These are phyloP conservation scores for Schizaphis graminum DNA, from an alignment of 2,888 invertebrate species.

Conservation along the genomic window DNA sequence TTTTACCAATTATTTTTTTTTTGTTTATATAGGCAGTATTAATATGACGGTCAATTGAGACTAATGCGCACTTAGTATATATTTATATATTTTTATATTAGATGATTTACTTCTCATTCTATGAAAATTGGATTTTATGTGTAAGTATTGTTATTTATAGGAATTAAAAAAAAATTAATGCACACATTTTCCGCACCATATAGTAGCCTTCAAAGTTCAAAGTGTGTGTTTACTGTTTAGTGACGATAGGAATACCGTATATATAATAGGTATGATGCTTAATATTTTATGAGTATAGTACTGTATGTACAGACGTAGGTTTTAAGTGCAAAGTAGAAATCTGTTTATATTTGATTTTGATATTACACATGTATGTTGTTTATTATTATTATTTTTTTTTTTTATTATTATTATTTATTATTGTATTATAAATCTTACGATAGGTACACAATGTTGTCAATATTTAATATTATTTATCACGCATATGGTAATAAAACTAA, in stretches of 20 bases:
- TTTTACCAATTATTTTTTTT: background rate
- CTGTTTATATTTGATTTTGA: background rate
- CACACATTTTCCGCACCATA: background rate
- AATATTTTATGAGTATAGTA: background rate
- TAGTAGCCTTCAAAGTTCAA: background rate
- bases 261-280: background rate
- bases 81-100: background rate
- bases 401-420: too few relatives aligned
- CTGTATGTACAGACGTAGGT: background rate
- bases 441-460: background rate
- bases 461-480: background rate
- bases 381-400: too few relatives aligned
- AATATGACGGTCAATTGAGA: background rate
- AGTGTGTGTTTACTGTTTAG: background rate
- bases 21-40: background rate
- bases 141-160: background rate
- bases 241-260: background rate
- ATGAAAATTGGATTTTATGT: background rate
- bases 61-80: background rate
- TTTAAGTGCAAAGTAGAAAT: background rate
- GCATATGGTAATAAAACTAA: background rate
- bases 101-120: background rate
- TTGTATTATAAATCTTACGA: too few relatives aligned
- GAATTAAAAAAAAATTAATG: background rate
- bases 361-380: background rate